A percentile compares a stretch with the other conserved stretches of the same genome.
These are phyloP conservation scores for Actinernus sp. DNA, from an alignment of 92 coral and sea anemone genomes.

Conservation along the genomic window DNA sequence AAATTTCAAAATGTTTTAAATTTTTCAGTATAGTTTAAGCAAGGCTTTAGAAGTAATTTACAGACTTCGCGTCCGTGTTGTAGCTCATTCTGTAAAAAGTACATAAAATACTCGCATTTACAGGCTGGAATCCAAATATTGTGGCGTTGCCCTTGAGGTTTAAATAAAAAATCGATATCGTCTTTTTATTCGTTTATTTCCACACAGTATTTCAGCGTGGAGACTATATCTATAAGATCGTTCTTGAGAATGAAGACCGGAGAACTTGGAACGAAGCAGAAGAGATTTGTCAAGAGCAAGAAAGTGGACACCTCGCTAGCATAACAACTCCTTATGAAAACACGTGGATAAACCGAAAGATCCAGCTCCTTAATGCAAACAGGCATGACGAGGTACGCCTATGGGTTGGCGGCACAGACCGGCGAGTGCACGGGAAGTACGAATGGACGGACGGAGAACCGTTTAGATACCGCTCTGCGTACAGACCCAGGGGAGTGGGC, in stretches of 20 bases:
- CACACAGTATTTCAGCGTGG: conserved; percentile 60
- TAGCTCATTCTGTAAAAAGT: too few relatives aligned
- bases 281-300: conserved; percentile 57
- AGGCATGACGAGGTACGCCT: conserved; percentile 18
- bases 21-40: too few relatives aligned
- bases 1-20: too few relatives aligned
- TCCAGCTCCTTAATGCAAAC: conserved; percentile 18
- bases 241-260: conserved; percentile 44
- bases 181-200: too few relatives aligned
- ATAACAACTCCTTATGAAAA: conserved; percentile 37
- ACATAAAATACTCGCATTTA: too few relatives aligned
- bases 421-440: conserved; percentile 22
- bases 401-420: conserved; percentile 71
- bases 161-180: too few relatives aligned
- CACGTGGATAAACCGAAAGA: conserved; percentile 53
- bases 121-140: too few relatives aligned
- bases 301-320: conserved; percentile 68
- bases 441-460: conserved; percentile 76
- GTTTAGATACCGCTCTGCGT: conserved; percentile 57
- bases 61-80: too few relatives aligned
- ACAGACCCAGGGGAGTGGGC: conserved; percentile 82
- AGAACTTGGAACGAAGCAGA: conserved; percentile 81
- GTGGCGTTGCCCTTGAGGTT: too few relatives aligned
- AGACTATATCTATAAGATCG: conserved; percentile 58
- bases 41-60: too few relatives aligned